phyloP scores from a whole-genome alignment of 2,113 vertebrate species.

The Chionodraco myersi region DNA sequence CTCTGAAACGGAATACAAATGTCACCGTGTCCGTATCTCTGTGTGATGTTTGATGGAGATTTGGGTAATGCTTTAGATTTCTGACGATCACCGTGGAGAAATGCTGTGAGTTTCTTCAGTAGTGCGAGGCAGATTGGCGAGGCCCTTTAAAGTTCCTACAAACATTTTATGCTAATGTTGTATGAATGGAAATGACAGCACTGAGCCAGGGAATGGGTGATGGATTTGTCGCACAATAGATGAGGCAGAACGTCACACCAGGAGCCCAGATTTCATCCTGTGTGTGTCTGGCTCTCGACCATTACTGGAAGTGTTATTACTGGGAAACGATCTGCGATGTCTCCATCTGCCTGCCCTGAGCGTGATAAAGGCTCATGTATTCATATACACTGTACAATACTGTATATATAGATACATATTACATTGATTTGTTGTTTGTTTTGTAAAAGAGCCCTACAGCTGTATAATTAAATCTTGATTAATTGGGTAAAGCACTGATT shows the following conservation, averaged over 20 bases:
- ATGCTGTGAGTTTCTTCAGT: background rate
- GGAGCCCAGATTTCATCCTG: constrained; percentile 65
- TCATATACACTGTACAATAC: background rate
- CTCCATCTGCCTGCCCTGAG: constrained; percentile 42
- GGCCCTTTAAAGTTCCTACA: constrained; percentile 36
- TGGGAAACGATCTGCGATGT: constrained; percentile 25
- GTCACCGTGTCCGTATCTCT: background rate
- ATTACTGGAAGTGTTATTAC: constrained; percentile 34
- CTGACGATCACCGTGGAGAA: background rate
- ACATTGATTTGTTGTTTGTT: background rate
- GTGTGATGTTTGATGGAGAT: constrained; percentile 28
- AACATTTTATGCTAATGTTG: constrained; percentile 68
- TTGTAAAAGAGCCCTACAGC: background rate
- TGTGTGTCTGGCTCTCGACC: constrained; percentile 39
- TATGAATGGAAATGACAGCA: constrained; percentile 53
- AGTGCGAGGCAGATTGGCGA: constrained; percentile 2
- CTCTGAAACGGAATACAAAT: constrained; percentile 14
- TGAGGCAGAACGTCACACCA: constrained; percentile 70
- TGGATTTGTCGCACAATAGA: constrained; percentile 70
- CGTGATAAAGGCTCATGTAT: constrained; percentile 6
- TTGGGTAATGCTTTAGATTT: constrained; percentile 1
- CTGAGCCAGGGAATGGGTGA: constrained; percentile 46
- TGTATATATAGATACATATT: background rate
- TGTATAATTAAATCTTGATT: background rate
- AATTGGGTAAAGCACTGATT: background rate